phyloP scores from a whole-genome alignment of 2,888 invertebrate genomes.

The Craniophora ligustri region DNA sequence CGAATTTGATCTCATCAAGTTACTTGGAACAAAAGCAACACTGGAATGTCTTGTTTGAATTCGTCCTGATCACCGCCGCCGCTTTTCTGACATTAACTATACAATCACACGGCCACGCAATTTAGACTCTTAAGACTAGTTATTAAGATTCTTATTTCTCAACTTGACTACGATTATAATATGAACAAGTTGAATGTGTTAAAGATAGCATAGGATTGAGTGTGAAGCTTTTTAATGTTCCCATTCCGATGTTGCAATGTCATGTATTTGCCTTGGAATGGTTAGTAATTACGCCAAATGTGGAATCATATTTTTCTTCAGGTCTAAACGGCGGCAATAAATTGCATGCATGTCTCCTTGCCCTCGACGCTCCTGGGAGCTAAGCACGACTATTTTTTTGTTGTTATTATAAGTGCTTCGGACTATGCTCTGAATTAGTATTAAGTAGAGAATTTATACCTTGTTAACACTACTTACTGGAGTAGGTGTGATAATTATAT shows the following conservation, averaged over 20 bases:
- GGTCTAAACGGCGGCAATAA: slow-evolving; percentile 34
- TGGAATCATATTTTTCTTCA: slow-evolving; percentile 47
- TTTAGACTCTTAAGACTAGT: neutral
- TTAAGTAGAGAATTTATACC: slow-evolving; percentile 33
- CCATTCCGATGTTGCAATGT: slow-evolving; percentile 41
- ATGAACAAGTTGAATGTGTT: slow-evolving; percentile 39
- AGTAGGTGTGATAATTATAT: slow-evolving; percentile 37
- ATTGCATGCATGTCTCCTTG: slow-evolving; percentile 29
- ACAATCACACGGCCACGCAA: neutral
- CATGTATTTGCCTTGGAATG: slow-evolving; percentile 39
- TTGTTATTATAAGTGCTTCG: slow-evolving; percentile 12
- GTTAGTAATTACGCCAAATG: slow-evolving; percentile 43
- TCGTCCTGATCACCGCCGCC: slow-evolving; percentile 10
- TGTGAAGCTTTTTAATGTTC: slow-evolving; percentile 47
- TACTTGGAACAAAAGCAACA: slow-evolving; percentile 42
- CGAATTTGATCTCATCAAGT: slow-evolving; percentile 50
- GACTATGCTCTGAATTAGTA: slow-evolving; percentile 33
- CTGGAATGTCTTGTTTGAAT: slow-evolving; percentile 51
- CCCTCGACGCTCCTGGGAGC: slow-evolving; percentile 5
- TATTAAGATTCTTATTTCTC: slow-evolving; percentile 22
- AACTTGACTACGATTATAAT: slow-evolving; percentile 5
- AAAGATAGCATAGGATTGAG: slow-evolving; percentile 39
- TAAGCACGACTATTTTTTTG: slow-evolving; percentile 30
- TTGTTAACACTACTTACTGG: slow-evolving; percentile 32
- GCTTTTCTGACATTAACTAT: slow-evolving; percentile 23